These are phyloP conservation scores for Pantherophis vulpinus DNA, from an alignment of 2,797 vertebrate genomes.

Conservation along the genomic window DNA sequence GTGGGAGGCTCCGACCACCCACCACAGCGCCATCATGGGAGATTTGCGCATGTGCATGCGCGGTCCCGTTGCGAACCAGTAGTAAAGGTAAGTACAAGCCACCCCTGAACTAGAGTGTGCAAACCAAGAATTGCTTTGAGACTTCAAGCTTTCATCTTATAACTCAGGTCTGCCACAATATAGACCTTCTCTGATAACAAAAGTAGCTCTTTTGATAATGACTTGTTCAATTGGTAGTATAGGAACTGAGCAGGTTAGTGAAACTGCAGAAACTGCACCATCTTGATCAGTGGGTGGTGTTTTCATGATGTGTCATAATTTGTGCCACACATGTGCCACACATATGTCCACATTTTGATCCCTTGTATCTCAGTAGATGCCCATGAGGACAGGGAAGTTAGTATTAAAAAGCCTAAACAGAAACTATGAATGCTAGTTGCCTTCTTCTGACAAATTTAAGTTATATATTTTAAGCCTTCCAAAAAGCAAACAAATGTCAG, in stretches of 20 bases:
- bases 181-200: neutral
- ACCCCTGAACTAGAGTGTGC: neutral
- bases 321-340: neutral
- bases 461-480: neutral
- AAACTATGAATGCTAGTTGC: neutral
- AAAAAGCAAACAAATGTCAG: neutral
- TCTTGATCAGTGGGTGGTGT: neutral
- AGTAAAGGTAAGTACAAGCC: too few relatives aligned
- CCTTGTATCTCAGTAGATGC: neutral
- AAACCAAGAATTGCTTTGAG: neutral
- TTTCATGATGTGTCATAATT: neutral
- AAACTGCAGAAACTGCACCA: neutral
- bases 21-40: too few relatives aligned
- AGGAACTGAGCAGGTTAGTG: neutral
- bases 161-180: neutral
- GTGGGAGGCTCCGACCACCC: too few relatives aligned
- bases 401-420: neutral
- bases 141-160: neutral
- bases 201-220: neutral
- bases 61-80: too few relatives aligned
- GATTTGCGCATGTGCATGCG: too few relatives aligned
- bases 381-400: neutral
- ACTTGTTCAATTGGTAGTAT: neutral
- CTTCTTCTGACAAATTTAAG: neutral
- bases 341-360: neutral